Base-by-base conservation (phyloP, 2,113 vertebrate species). In the Centropus bengalensis region DNA sequence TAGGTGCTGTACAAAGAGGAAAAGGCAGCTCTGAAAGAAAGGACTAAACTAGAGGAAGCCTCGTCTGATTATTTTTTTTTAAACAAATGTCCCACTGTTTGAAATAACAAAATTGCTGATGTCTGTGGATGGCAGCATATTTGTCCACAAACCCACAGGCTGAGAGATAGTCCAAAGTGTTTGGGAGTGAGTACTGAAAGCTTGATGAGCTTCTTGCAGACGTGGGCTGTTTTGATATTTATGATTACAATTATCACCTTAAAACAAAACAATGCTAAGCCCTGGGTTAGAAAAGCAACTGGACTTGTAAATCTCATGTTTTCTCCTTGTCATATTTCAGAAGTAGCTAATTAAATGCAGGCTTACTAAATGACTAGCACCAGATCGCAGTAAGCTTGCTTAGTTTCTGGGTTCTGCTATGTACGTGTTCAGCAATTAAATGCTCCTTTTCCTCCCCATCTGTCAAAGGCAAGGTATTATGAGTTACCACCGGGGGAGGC, bases 311-410 rank as follows among this genome's bases (percentile, higher is more conserved):
- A 90, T 88, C 68, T 36, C 52, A 12, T 68, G 63, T 93, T 96
- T 94, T 81, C 81, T 89, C 58, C 44, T 69, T 82, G 84, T 85
- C 47, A 22, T 45, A 78, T 83, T 94, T 94, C 76, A 88, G 40
- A 86, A 94, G 79, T 27, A 91, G 79, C 27, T 96, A 94, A 97
- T 93, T 93, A 85, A 91, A 95, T 93, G 68, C 95, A 93, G 93
- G 60, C 79, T 86, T 83, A 56, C 45, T 91, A 91, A 94, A 82
- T 52, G n/a, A 82, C 51, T 93, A 63, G 73, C 82, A 86, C 33
- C 79, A 94, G 71, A 64, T n/a, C 47, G 80, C 59, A 64, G 75
- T 55, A 89, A 86, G 22, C 74, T 92, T 4, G 0, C 80, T 94
- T 40, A 27, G 6, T 85, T 97, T 92, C 91, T 87, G 63, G 67